Conservation (phyloP, 92 coral and sea anemone genomes). For the Meandrina meandrites region DNA sequence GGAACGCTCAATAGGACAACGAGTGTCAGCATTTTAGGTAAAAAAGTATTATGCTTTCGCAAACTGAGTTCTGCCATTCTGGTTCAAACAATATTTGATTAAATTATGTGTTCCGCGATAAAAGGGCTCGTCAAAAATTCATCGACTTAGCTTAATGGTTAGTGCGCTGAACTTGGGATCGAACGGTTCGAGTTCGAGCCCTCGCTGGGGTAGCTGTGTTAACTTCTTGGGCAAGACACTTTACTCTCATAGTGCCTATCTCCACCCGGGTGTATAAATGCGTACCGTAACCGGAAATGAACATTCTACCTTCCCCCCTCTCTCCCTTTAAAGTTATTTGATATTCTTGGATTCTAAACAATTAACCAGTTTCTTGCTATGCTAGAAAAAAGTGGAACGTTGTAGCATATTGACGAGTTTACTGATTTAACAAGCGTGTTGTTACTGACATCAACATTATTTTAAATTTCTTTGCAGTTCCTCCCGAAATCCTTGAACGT, state of each 20-base stretch:
- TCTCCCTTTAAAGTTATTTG: not conserved
- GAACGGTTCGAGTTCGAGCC: no score
- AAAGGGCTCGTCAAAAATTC: not conserved
- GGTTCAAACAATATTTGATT: not conserved
- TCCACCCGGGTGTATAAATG: no score
- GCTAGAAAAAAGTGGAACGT: not conserved
- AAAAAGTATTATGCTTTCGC: not conserved
- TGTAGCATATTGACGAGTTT: no score
- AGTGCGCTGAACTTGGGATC: no score
- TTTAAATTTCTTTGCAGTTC: conserved; percentile 50
- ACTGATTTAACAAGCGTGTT: not conserved
- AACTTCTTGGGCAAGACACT: no score
- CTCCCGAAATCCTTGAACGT: conserved; percentile 75
- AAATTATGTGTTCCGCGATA: not conserved
- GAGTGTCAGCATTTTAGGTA: conserved; percentile 80
- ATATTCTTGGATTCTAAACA: not conserved
- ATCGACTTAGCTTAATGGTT: no score
- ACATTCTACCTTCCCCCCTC: no score
- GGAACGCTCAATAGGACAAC: conserved; percentile 78
- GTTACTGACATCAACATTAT: not conserved
- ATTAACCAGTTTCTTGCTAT: not conserved
- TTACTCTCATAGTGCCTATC: no score
- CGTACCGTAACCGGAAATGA: no score
- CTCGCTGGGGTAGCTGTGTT: no score
- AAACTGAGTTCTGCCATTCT: not conserved